Evolutionary conservation across 2,888 invertebrate species (phyloP).

Genomic region (Cancer borealis): DNA sequence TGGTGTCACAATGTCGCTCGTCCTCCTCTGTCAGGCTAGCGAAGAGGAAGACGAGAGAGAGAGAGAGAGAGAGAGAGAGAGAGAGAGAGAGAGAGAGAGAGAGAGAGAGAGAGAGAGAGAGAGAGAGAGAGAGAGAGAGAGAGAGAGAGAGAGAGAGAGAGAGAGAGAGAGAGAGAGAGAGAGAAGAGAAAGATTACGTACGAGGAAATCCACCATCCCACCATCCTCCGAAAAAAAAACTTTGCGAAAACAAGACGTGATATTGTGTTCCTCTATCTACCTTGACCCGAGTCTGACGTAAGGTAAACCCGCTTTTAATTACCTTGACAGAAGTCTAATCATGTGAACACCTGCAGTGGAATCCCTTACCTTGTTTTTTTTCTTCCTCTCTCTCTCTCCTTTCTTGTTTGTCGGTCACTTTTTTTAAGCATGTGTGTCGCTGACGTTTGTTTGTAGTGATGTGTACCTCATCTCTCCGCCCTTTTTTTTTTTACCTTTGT

Average conservation of each 20-base stretch:
- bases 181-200: neutral
- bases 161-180: neutral
- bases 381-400: neutral
- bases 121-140: neutral
- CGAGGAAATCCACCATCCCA: neutral
- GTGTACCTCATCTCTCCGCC: neutral
- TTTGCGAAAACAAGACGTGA: neutral
- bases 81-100: conserved; percentile 24
- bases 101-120: conserved; percentile 20
- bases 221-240: neutral
- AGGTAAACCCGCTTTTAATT: conserved; percentile 26
- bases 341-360: neutral
- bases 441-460: neutral
- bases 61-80: conserved; percentile 29
- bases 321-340: neutral
- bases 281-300: neutral
- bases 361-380: neutral
- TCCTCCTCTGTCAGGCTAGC: no score
- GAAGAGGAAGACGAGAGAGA: no score
- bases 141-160: neutral
- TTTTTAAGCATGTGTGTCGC: neutral
- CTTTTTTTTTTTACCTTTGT: neutral
- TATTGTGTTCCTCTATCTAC: neutral
- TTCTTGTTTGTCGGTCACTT: neutral
- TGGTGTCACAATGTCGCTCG: no score